Base-by-base conservation (phyloP, 1,140 invertebrate species). In the Halictus rubicundus region DNA sequence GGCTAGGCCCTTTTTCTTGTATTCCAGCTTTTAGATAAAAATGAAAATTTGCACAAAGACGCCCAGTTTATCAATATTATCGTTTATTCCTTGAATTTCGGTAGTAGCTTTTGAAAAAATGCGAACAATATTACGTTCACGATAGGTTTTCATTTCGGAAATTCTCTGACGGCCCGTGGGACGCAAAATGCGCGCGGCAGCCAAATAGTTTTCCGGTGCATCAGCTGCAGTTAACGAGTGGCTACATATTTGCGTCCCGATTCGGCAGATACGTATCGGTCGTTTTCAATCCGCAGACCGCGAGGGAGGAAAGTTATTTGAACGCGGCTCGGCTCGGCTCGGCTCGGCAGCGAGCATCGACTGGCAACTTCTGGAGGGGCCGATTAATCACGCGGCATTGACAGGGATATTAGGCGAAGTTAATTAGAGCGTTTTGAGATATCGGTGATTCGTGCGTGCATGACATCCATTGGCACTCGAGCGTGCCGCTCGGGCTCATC, bases 301-400 rank as follows among this genome's bases (percentile, higher is more conserved):
- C 57, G 21, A 2, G 27, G 7, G 42, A 32, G 46, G 60, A 39
- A 65, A 74, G 61, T 74, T 54, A 37, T 64, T 64, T 39, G 64
- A 19, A 64, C 71, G 21, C 3, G 42, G 42, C 8, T 5, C 10
- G 42, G 10, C 2, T 46, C 42, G 10, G 27, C 10, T 8, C 3
- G 37, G 37, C 46, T 46, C 37, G 37, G 37, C 16, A 7, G n/a
- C 1, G 42, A 37, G 5, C 46, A 4, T 1, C 14, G 27, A 74
- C 46, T 21, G 46, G 32, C 14, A 74, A 65, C 16, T 74, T 74
- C n/a, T 21, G 16, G 32, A 54, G 39, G 60, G 27, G 5, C 16
- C 32, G 42, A 74, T 65, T 65, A 74, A 74, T 74, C 61, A 74
- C 5, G 27, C 27, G 10, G 27, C 72, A 74, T 65, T 42, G 72